Evolutionary conservation across 2,113 vertebrate genomes (phyloP), one percentile per base, ranked within the genome.

Genomic region (Oreocharis arfaki): DNA sequence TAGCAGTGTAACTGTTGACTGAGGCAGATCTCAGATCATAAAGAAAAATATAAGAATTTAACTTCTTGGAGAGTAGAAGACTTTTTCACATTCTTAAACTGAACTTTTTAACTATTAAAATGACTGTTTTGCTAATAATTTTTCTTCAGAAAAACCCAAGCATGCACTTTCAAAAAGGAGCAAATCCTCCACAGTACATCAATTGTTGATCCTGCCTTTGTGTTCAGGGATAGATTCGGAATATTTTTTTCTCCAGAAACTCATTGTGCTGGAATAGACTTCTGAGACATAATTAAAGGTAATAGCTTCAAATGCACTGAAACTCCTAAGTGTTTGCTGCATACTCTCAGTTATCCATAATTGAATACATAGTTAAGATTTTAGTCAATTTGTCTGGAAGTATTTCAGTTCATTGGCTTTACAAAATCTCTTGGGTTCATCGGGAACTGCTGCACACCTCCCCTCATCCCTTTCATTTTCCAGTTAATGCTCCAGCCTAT

Each of bases 251-350:
- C 49, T 82, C 39, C 53, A 61, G 71, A 63, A 88, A 93, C 37
- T 74, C 30, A 17, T 44, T 27, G 50, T 33, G 30, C 56, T 82
- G 67, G 63, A 73, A 80, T 46, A 89, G 81, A 75, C 44, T 87
- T 84, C 50, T 23, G 89, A 96, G 90, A 69, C 67, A 30, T 85
- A 93, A 94, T 96, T 94, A 92, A 95, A 84, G 46, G 88, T 60
- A 90, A 88, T 77, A 59, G 27, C n/a, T 35, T n/a, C 53, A 32
- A 84, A 81, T 59, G 56, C 69, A 30, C 70, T 69, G 55, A 47
- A 76, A 78, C 63, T 87, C 61, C 49, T 23, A 13, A 79, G 55
- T 80, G 90, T 92, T 95, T 77, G 79, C 93, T 64, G 78, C 83
- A 53, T 33, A 13, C 22, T 84, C 27, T 87, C 76, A 49, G 71